Percentiles rank a stretch among this genome's conserved stretches.
phyloP scores from a whole-genome alignment of 30 jellyfish, hydroid and myxozoan species.

The Clytia hemisphaerica region DNA sequence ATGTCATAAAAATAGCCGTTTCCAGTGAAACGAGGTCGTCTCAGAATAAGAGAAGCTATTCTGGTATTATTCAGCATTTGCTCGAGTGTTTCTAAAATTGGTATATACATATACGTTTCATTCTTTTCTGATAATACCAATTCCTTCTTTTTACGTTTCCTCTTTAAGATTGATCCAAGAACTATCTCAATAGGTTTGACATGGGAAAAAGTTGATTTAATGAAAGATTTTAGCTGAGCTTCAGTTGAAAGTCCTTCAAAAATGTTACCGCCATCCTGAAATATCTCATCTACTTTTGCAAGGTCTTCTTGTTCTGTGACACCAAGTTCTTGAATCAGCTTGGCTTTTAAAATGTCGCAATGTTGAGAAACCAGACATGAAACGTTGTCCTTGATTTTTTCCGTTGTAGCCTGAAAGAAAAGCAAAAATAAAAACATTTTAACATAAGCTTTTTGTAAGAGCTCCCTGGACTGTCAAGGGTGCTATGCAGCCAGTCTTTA shows the following conservation, averaged over 20 bases:
- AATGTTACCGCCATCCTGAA: too few relatives aligned
- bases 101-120: background rate
- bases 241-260: background rate
- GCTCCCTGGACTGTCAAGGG: too few relatives aligned
- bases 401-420: slow-evolving; percentile 7
- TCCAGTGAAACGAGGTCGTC: background rate
- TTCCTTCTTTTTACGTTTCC: background rate
- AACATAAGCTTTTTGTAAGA: too few relatives aligned
- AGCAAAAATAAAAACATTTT: too few relatives aligned
- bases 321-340: background rate
- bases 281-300: background rate
- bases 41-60: background rate
- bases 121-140: background rate
- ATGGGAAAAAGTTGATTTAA: background rate
- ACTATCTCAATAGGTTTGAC: background rate
- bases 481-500: too few relatives aligned
- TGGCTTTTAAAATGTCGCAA: too few relatives aligned
- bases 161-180: background rate
- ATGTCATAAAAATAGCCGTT: background rate
- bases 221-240: background rate
- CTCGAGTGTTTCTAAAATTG: background rate
- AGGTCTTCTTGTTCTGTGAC: background rate
- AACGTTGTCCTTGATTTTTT: background rate
- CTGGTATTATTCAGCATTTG: background rate
- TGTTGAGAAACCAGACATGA: background rate